These are phyloP conservation scores for Galbula dea DNA, from an alignment of 2,113 vertebrate genomes.

Conservation along the genomic window DNA sequence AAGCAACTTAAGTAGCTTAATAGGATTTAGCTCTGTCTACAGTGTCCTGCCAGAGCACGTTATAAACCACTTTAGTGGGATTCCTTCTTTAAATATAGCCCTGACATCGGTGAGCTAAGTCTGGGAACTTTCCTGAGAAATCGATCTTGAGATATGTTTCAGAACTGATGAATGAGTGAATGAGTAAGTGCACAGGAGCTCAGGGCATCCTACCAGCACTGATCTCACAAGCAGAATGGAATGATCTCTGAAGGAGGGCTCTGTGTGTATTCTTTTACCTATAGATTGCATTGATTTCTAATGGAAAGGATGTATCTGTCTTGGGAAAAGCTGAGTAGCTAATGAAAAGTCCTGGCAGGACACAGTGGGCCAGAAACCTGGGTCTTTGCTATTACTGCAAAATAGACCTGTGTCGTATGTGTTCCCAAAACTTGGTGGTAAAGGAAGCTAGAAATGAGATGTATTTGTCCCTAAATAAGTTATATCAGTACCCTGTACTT, in stretches of 20 bases:
- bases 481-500: too few relatives aligned
- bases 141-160: neutral
- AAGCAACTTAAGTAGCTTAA: slow-evolving; percentile 58
- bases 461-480: neutral
- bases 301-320: neutral
- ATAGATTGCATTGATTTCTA: neutral
- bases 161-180: neutral
- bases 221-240: neutral
- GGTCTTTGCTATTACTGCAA: neutral
- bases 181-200: neutral
- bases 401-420: rapidly evolving
- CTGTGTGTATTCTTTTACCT: neutral
- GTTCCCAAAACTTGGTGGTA: neutral
- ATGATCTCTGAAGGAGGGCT: neutral
- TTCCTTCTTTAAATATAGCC: slow-evolving; percentile 47
- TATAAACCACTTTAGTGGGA: slow-evolving; percentile 50
- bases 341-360: neutral
- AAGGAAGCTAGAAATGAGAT: neutral
- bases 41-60: neutral
- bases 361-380: neutral
- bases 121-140: slow-evolving; percentile 38
- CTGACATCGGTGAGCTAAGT: neutral
- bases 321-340: neutral
- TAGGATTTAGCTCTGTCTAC: slow-evolving; percentile 44
- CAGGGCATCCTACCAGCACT: neutral